These are phyloP conservation scores for Xiphorhynchus elegans DNA, from an alignment of 2,113 vertebrate genomes.

Conservation along the genomic window DNA sequence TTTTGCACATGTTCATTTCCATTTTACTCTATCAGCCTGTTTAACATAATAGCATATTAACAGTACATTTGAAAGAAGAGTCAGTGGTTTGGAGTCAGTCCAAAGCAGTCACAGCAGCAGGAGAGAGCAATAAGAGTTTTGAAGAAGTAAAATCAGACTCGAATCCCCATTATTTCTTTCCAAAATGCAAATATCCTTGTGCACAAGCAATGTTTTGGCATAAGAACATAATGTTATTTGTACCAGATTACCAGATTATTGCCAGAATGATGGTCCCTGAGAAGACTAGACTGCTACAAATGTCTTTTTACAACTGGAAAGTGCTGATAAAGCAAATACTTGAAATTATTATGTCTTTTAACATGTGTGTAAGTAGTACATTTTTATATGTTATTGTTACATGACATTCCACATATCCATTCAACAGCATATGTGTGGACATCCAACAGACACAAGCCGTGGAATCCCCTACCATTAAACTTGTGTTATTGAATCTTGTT, in stretches of 20 bases:
- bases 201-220: background rate
- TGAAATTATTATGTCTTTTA: conserved; percentile 3
- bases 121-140: conserved; percentile 52
- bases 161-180: conserved; percentile 9
- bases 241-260: conserved; percentile 55
- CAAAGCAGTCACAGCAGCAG: conserved; percentile 62
- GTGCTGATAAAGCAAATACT: background rate
- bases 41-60: conserved; percentile 70
- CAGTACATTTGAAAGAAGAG: conserved; percentile 62
- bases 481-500: background rate
- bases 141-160: conserved; percentile 47
- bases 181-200: conserved; percentile 42
- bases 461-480: background rate
- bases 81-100: conserved; percentile 64
- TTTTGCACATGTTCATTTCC: conserved; percentile 66
- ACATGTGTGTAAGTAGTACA: background rate
- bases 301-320: background rate
- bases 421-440: background rate
- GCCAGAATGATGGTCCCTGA: conserved; percentile 27
- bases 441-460: background rate
- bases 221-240: background rate
- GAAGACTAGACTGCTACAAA: conserved; percentile 2
- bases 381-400: background rate
- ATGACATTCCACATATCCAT: background rate
- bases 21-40: conserved; percentile 59